These are phyloP conservation scores for Myripristis jacobus DNA, from an alignment of 2,797 vertebrate species.

Conservation along the genomic window DNA sequence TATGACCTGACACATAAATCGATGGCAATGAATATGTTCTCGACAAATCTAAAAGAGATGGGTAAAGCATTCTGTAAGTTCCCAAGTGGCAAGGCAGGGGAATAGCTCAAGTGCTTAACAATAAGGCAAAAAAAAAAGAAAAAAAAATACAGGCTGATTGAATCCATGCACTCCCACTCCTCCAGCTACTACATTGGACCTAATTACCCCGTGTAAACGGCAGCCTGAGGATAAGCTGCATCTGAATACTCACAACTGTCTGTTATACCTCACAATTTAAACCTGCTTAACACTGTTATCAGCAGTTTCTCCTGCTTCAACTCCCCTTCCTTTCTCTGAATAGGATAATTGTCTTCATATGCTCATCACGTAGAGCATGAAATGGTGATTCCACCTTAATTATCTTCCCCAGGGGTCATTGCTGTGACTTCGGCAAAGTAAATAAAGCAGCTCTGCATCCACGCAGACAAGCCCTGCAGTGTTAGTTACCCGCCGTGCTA, in stretches of 20 bases:
- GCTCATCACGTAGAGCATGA: constrained; percentile 70
- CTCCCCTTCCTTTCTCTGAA: constrained; percentile 34
- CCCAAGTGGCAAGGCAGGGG: constrained; percentile 56
- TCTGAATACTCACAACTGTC: constrained; percentile 65
- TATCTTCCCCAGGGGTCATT: constrained; percentile 75
- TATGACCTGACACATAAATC: constrained; percentile 79
- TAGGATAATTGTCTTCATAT: constrained; percentile 65
- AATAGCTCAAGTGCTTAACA: constrained; percentile 67
- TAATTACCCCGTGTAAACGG: constrained; percentile 76
- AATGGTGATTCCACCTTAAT: constrained; percentile 78
- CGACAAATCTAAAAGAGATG: constrained; percentile 63
- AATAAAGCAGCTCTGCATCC: constrained; percentile 59
- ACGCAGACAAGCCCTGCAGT: constrained; percentile 21
- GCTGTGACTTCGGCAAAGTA: constrained; percentile 69
- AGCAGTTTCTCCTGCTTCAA: constrained; percentile 51
- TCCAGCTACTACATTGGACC: constrained; percentile 63
- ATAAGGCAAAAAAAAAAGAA: constrained; percentile 59
- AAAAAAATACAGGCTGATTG: constrained; percentile 64
- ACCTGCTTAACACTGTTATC: constrained; percentile 49
- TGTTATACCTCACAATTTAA: constrained; percentile 64
- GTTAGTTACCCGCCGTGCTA: constrained; percentile 41
- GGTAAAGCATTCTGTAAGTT: constrained; percentile 62
- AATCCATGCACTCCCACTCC: constrained; percentile 73
- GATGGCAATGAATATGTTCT: constrained; percentile 75
- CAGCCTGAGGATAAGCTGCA: constrained; percentile 64